Conservation (phyloP, 1,140 invertebrate species). For the Oreohelix idahoensis region DNA sequence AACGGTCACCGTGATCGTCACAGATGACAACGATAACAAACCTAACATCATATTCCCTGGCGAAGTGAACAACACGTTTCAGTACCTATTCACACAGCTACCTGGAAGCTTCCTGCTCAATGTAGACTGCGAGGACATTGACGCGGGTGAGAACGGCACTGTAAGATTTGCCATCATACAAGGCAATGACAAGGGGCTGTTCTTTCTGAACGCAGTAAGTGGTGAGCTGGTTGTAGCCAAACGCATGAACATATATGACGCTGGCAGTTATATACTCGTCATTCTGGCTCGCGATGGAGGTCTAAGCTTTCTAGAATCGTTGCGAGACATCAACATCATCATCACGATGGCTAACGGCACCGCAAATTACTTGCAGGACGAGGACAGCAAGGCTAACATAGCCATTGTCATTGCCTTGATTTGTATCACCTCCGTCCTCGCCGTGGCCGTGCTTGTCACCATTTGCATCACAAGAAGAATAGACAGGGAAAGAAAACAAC, state of each 20-base stretch:
- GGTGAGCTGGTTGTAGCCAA: slow-evolving; percentile 57
- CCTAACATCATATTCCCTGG: slow-evolving; percentile 72
- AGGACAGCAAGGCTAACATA: slow-evolving; percentile 55
- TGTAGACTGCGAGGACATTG: slow-evolving; percentile 55
- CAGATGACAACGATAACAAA: slow-evolving; percentile 83
- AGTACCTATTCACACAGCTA: slow-evolving; percentile 49
- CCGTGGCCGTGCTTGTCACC: slow-evolving; percentile 59
- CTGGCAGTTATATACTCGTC: slow-evolving; percentile 54
- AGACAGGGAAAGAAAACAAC: slow-evolving; percentile 57
- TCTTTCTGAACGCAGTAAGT: slow-evolving; percentile 56
- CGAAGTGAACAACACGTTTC: slow-evolving; percentile 57
- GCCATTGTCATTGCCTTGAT: slow-evolving; percentile 63
- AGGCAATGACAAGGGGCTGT: slow-evolving; percentile 54
- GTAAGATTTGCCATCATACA: slow-evolving; percentile 81
- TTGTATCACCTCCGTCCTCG: slow-evolving; percentile 60
- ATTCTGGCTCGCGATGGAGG: slow-evolving; percentile 59
- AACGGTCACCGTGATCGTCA: slow-evolving; percentile 84
- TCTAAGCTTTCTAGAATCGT: slow-evolving; percentile 44
- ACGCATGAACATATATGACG: slow-evolving; percentile 53
- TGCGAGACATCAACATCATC: slow-evolving; percentile 53
- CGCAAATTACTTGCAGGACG: not conserved
- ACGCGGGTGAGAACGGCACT: slow-evolving; percentile 83
- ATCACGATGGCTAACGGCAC: slow-evolving; percentile 58
- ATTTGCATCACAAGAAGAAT: slow-evolving; percentile 62
- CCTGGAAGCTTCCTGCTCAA: slow-evolving; percentile 54